Percentiles rank a stretch among this genome's conserved stretches.
Evolutionary conservation across 2,888 invertebrate species (phyloP).

Genomic region (Drosophila aldrichi): DNA sequence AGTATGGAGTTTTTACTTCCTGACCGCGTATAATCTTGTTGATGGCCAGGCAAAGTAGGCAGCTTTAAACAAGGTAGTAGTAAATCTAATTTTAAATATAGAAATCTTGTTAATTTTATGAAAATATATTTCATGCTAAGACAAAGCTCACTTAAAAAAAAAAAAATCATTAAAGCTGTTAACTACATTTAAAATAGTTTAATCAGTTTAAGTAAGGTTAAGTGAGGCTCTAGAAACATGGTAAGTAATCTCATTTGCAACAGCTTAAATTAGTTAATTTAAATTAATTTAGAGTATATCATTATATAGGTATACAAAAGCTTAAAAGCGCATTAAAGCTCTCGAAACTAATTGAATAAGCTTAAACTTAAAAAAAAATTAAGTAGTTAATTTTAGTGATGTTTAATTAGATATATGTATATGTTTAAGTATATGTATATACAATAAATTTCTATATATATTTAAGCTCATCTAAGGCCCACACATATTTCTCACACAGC

Average conservation of each 20-base stretch:
- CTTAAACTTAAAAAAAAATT: background rate
- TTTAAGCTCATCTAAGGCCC: background rate
- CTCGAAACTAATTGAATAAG: background rate
- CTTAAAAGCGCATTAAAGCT: background rate
- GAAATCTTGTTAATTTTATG: too few relatives aligned
- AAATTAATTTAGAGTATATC: background rate
- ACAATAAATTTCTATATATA: background rate
- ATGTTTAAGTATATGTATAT: background rate
- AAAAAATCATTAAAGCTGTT: background rate
- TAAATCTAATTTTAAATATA: too few relatives aligned
- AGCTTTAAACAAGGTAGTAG: too few relatives aligned
- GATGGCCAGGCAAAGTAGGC: too few relatives aligned
- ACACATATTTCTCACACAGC: too few relatives aligned
- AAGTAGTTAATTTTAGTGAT: background rate
- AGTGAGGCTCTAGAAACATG: background rate
- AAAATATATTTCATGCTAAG: background rate
- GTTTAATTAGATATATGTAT: background rate
- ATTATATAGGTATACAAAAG: background rate
- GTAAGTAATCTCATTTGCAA: background rate
- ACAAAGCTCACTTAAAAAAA: conserved; percentile 1
- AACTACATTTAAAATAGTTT: background rate
- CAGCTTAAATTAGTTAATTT: background rate
- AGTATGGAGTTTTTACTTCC: background rate
- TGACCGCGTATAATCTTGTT: background rate
- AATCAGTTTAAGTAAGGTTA: background rate